Evolutionary conservation across 2,888 invertebrate species (phyloP).

Genomic region (Acanthosepion lycidas): DNA sequence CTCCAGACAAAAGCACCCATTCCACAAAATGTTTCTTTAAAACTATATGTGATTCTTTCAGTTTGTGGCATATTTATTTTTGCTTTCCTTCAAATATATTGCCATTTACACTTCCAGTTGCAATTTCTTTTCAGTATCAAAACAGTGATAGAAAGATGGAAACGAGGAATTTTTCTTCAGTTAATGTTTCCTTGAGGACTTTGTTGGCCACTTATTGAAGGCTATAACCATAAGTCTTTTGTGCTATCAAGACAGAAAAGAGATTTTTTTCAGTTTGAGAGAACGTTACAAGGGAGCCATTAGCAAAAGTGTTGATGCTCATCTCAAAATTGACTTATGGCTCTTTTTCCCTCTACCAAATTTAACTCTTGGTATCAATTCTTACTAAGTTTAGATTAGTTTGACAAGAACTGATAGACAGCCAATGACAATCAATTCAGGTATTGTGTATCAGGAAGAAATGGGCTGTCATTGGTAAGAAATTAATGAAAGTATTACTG

Average conservation of each 20-base stretch:
- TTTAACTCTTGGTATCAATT: no score
- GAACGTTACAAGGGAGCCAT: neutral
- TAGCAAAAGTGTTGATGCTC: neutral
- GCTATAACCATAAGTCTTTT: neutral
- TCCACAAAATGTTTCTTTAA: no score
- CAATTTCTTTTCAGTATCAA: neutral
- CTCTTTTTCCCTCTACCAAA: neutral
- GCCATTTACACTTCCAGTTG: neutral
- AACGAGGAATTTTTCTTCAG: neutral
- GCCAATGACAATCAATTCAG: no score
- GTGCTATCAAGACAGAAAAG: neutral
- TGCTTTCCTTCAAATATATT: neutral
- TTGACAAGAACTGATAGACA: no score
- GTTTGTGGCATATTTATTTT: no score
- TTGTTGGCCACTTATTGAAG: neutral
- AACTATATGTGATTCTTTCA: no score
- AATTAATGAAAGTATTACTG: no score
- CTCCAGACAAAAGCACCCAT: no score
- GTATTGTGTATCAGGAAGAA: no score
- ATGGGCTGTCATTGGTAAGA: no score
- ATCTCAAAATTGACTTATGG: neutral
- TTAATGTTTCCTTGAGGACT: neutral
- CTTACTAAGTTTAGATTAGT: no score
- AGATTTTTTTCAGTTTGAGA: neutral
- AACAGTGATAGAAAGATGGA: neutral